These are phyloP conservation scores for Felis catus DNA, from an alignment of 2,113 vertebrate species.

Conservation along the genomic window F.catus_Fca126_mat1.0 CM031420.1:150880501-150881000, in stretches of 20 bases:
- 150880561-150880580: neutral
- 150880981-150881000: neutral
- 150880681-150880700: neutral
- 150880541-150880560: neutral
- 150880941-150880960: neutral
- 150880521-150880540: neutral
- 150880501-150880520: neutral
- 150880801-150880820: too few relatives aligned
- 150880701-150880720: neutral
- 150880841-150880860: neutral
- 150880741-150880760: neutral
- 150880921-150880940: neutral
- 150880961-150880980: neutral
- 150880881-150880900: neutral
- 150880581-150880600: neutral
- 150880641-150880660: neutral
- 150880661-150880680: neutral
- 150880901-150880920: neutral
- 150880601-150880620: neutral
- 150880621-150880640: neutral
- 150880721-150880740: neutral
- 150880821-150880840: neutral
- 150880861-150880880: neutral
- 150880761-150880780: neutral
- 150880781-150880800: neutral